Evolutionary conservation across 2,888 invertebrate species (phyloP).

Genomic region (Iphiclides podalirius): DNA sequence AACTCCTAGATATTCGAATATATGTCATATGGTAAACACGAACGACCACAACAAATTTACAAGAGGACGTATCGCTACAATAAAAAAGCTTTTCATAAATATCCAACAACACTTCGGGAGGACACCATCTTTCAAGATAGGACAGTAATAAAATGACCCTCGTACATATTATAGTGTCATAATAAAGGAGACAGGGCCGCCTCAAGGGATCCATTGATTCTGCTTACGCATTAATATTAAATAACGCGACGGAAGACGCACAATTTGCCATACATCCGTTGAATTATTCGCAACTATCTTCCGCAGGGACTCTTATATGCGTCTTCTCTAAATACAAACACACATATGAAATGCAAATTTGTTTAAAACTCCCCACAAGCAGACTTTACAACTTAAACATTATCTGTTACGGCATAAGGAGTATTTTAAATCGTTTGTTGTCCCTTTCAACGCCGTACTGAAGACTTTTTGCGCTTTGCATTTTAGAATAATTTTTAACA

Average conservation of each 20-base stretch:
- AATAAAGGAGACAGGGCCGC: conserved; percentile 53
- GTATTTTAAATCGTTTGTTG: conserved; percentile 5
- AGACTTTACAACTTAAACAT: conserved; percentile 13
- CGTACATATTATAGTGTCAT: conserved; percentile 67
- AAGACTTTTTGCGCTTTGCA: conserved; percentile 16
- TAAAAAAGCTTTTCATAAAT: conserved; percentile 59
- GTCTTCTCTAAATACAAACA: conserved; percentile 3
- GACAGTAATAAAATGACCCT: conserved; percentile 66
- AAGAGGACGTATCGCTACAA: conserved; percentile 43
- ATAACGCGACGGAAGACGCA: conserved; percentile 38
- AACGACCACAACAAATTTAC: conserved; percentile 46
- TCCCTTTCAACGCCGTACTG: background rate
- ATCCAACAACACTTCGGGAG: conserved; percentile 50
- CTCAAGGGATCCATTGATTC: conserved; percentile 68
- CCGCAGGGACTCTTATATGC: background rate
- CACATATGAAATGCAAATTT: background rate
- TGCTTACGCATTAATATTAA: conserved; percentile 65
- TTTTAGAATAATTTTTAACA: conserved; percentile 28
- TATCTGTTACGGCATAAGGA: conserved; percentile 1
- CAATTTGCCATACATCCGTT: conserved; percentile 11
- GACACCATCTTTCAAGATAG: conserved; percentile 57
- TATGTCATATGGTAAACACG: conserved; percentile 28
- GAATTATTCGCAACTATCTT: conserved; percentile 19
- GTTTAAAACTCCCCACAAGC: background rate
- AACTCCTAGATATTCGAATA: too few species aligned